phyloP scores from a whole-genome alignment of 2,797 vertebrate species.

The Darevskia nairensis region DNA sequence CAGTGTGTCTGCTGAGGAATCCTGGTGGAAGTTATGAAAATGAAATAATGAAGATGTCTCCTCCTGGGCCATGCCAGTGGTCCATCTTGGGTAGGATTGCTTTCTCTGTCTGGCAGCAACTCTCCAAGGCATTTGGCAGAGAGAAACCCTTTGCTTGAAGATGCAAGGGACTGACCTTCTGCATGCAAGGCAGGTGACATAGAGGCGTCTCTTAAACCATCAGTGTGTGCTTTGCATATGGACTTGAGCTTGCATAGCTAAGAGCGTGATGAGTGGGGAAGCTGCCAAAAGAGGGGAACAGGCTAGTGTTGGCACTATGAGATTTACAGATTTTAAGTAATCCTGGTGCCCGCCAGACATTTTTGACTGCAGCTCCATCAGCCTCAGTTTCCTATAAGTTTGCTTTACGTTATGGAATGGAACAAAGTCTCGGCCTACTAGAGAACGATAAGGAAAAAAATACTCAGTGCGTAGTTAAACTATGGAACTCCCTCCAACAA shows the following conservation, averaged over 20 bases:
- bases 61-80: neutral
- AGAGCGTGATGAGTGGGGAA: neutral
- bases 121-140: neutral
- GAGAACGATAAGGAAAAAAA: no score
- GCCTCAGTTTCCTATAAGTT: neutral
- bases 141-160: neutral
- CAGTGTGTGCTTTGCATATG: neutral
- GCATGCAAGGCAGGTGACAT: neutral
- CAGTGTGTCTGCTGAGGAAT: neutral
- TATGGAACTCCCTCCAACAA: no score
- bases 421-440: neutral
- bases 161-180: neutral
- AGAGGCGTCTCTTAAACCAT: neutral
- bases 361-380: neutral
- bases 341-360: neutral
- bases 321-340: no score
- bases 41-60: neutral
- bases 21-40: neutral
- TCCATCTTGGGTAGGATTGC: neutral
- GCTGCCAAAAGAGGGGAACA: neutral
- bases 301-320: neutral
- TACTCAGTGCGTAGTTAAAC: no score
- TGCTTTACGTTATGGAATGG: neutral
- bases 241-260: neutral
- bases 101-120: neutral